Evolutionary conservation across 2,797 vertebrate genomes (phyloP).

Genomic region (Etheostoma nigrum): DNA sequence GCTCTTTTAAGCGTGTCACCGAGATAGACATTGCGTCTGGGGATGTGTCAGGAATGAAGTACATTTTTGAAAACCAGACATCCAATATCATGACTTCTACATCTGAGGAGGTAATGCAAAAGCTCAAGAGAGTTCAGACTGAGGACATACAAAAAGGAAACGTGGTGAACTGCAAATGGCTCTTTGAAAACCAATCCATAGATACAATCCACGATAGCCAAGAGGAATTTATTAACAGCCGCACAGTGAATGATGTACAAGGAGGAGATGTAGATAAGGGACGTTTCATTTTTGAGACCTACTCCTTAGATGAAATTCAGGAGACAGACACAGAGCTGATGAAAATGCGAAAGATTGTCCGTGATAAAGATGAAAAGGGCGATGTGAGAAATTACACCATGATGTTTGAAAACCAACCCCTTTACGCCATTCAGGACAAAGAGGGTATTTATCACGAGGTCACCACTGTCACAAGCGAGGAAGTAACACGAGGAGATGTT

Average conservation of each 20-base stretch:
- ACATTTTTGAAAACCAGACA: constrained; percentile 93
- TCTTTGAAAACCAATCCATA: constrained; percentile 93
- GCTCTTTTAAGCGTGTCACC: constrained; percentile 83
- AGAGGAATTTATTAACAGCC: constrained; percentile 74
- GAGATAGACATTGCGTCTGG: constrained; percentile 91
- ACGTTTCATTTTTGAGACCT: constrained; percentile 93
- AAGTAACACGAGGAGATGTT: constrained; percentile 91
- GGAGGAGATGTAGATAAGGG: constrained; percentile 91
- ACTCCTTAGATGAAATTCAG: constrained; percentile 90
- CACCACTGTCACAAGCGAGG: constrained; percentile 94
- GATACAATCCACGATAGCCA: constrained; percentile 85
- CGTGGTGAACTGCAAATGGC: constrained; percentile 90
- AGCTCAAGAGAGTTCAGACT: constrained; percentile 86
- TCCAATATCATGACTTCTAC: constrained; percentile 90
- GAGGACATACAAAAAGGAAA: constrained; percentile 93
- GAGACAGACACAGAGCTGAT: constrained; percentile 76
- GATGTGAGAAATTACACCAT: constrained; percentile 92
- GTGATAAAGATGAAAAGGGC: constrained; percentile 88
- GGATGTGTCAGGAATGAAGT: constrained; percentile 91
- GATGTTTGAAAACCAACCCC: constrained; percentile 95
- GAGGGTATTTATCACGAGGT: constrained; percentile 94
- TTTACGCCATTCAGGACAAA: constrained; percentile 94
- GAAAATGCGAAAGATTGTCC: constrained; percentile 76
- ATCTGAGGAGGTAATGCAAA: constrained; percentile 88
- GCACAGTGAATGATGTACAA: constrained; percentile 88